Evolutionary conservation across 2,888 invertebrate species (phyloP).

Genomic region (Galerucella pusilla): DNA sequence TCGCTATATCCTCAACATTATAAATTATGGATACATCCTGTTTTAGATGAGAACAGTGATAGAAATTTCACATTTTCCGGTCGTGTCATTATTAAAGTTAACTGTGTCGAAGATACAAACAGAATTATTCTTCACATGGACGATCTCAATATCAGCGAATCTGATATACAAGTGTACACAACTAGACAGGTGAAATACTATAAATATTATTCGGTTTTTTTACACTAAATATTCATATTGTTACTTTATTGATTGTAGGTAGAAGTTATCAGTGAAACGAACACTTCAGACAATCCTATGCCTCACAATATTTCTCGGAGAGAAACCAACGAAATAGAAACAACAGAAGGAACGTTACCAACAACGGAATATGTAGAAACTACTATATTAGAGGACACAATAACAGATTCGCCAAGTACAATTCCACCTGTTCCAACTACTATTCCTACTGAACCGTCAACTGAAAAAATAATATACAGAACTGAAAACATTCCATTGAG

Average conservation of each 20-base stretch:
- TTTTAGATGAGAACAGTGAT: conserved; percentile 55
- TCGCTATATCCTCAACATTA: conserved; percentile 57
- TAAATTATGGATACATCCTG: conserved; percentile 58
- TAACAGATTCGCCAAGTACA: not conserved
- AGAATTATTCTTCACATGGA: conserved; percentile 59
- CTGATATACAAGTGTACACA: conserved; percentile 53
- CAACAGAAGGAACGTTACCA: conserved; percentile 22
- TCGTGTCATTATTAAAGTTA: conserved; percentile 57
- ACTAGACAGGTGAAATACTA: conserved; percentile 40
- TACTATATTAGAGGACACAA: conserved; percentile 2
- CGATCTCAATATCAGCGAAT: conserved; percentile 54
- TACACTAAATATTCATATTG: not conserved
- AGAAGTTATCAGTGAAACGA: conserved; percentile 35
- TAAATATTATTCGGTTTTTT: not conserved
- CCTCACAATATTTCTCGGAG: conserved; percentile 37
- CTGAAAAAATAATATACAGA: conserved; percentile 39
- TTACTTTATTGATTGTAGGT: conserved; percentile 12
- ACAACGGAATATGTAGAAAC: not conserved
- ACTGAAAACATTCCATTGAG: conserved; percentile 44
- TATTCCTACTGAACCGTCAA: conserved; percentile 29
- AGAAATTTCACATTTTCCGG: conserved; percentile 61
- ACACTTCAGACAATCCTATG: conserved; percentile 16
- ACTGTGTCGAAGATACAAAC: conserved; percentile 56
- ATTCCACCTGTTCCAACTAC: conserved; percentile 14
- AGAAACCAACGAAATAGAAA: conserved; percentile 33